A percentile compares a stretch with the other conserved stretches of the same genome.
Evolutionary conservation across 2,888 invertebrate species (phyloP).

Genomic region (Cheilosia pagana): DNA sequence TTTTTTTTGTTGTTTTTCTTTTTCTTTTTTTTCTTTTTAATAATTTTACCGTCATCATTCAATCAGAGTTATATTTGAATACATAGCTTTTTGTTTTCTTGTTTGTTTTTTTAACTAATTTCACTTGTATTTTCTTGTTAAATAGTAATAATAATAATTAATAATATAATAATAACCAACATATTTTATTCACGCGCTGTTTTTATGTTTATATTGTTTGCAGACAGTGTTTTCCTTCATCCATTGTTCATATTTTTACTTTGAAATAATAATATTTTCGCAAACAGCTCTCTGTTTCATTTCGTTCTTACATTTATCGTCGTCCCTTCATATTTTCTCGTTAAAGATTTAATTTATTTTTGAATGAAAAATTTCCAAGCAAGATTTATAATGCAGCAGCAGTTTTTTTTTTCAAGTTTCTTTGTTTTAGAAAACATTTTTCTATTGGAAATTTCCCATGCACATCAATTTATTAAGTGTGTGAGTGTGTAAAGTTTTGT

Average conservation of each 20-base stretch:
- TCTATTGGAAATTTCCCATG: conserved; percentile 41
- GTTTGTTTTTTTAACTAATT: conserved; percentile 68
- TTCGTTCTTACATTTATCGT: conserved; percentile 17
- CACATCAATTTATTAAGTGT: conserved; percentile 28
- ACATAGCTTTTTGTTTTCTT: conserved; percentile 64
- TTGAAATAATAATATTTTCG: conserved; percentile 53
- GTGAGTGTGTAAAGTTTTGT: conserved; percentile 26
- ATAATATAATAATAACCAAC: conserved; percentile 74
- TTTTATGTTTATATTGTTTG: conserved; percentile 47
- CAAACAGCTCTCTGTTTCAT: conserved; percentile 48
- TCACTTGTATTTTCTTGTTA: conserved; percentile 57
- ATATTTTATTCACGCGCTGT: conserved; percentile 62
- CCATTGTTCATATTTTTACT: conserved; percentile 33
- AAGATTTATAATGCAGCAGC: conserved; percentile 46
- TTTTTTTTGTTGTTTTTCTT: conserved; percentile 37
- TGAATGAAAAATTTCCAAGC: conserved; percentile 61
- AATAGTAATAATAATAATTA: conserved; percentile 71
- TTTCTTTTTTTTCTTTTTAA: conserved; percentile 33
- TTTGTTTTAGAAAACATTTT: conserved; percentile 40
- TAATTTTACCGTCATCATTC: conserved; percentile 71
- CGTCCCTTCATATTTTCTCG: conserved; percentile 33
- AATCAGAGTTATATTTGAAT: conserved; percentile 66
- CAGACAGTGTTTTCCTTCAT: conserved; percentile 53
- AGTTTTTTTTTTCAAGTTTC: no score
- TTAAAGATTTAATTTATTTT: conserved; percentile 20